Percentiles rank a stretch among this genome's conserved stretches.
phyloP scores from a whole-genome alignment of 2,113 vertebrate species.

The Condylura cristata region DNA sequence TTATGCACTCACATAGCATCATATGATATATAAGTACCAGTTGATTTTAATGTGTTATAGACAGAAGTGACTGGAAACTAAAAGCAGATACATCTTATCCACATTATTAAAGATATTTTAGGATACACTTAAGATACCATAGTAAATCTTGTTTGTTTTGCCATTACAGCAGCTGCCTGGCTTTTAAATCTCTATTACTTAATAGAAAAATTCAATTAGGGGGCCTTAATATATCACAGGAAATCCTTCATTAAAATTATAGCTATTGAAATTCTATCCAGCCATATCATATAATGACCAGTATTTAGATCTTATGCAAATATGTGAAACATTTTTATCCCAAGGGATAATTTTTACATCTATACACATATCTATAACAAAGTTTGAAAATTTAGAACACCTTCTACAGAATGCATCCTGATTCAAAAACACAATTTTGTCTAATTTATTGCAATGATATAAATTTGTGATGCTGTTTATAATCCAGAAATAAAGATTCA shows the following conservation, averaged over 20 bases:
- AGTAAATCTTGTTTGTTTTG: conserved; percentile 49
- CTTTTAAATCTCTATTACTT: conserved; percentile 44
- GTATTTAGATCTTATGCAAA: neutral
- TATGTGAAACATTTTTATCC: neutral
- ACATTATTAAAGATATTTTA: conserved; percentile 60
- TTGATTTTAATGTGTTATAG: conserved; percentile 76
- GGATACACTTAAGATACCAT: conserved; percentile 34
- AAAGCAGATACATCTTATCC: conserved; percentile 59
- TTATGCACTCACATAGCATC: conserved; percentile 74
- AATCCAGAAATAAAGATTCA: neutral
- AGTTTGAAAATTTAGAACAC: neutral
- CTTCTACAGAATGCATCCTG: neutral
- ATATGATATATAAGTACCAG: conserved; percentile 71
- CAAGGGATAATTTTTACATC: neutral
- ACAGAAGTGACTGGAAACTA: conserved; percentile 71
- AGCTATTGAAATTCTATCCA: conserved; percentile 5
- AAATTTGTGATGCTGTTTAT: neutral
- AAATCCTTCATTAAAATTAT: conserved; percentile 42
- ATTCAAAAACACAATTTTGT: neutral
- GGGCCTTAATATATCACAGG: neutral
- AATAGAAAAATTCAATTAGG: conserved; percentile 43
- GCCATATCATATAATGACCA: neutral
- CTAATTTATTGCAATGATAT: conserved; percentile 26
- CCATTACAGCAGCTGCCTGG: neutral
- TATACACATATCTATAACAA: neutral